Base-by-base conservation (phyloP, 1,140 invertebrate genomes). In the Eumaeus atala region DNA sequence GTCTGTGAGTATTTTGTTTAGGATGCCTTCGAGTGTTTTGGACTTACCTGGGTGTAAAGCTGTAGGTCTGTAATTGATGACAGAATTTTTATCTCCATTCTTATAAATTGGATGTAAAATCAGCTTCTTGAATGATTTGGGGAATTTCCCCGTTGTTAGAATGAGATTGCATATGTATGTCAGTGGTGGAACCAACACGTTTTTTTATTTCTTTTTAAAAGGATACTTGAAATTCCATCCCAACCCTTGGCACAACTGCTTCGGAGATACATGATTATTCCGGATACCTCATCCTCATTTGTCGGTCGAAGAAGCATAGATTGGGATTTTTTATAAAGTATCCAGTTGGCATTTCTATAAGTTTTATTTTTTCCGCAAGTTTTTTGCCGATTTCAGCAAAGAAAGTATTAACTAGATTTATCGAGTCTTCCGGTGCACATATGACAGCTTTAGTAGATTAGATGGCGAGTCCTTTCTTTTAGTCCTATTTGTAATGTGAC, bases 21-120 rank as follows among this genome's bases (percentile, higher is more conserved):
- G 9, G 11, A 65, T 12, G 28, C 53, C 48, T 51, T 66, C 55
- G 5, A 66, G 36, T 4, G 62, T n/a, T n/a, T n/a, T n/a, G n/a
- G n/a, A n/a, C n/a, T n/a, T n/a, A n/a, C n/a, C n/a, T n/a, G n/a
- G n/a, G n/a, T n/a, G n/a, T n/a, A n/a, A n/a, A n/a, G n/a, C n/a
- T n/a, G n/a, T n/a, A n/a, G n/a, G n/a, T n/a, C n/a, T n/a, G n/a
- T n/a, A n/a, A n/a, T n/a, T n/a, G n/a, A n/a, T n/a, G n/a, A n/a
- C n/a, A n/a, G n/a, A n/a, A n/a, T n/a, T n/a, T n/a, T n/a, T n/a
- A n/a, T n/a, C n/a, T n/a, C n/a, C n/a, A n/a, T n/a, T n/a, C n/a
- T 36, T 51, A n/a, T n/a, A n/a, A n/a, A n/a, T 62, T 62, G 14
- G 48, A 59, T 12, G 59, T 9, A 1, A 51, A n/a, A 16, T 51